Evolutionary conservation across 2,888 invertebrate species (phyloP).

Genomic region (Pammene fasciana): DNA sequence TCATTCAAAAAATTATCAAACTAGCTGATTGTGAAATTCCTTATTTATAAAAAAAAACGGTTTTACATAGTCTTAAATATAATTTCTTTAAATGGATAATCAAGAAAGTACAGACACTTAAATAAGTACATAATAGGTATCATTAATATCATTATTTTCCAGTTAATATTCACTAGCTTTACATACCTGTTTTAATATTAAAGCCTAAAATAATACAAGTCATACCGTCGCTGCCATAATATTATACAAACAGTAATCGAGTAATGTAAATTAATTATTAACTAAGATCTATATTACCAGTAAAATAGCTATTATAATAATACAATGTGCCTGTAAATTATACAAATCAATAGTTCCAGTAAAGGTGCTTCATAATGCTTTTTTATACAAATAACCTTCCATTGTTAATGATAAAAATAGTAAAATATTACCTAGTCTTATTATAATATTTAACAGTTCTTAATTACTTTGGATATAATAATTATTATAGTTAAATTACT

Average conservation of each 20-base stretch:
- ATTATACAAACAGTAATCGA: conserved; percentile 44
- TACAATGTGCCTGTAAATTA: conserved; percentile 70
- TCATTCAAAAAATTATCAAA: conserved; percentile 19
- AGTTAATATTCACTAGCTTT: conserved; percentile 18
- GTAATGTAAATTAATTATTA: conserved; percentile 41
- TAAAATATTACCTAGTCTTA: conserved; percentile 66
- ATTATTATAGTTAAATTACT: conserved; percentile 6
- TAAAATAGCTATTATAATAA: conserved; percentile 42
- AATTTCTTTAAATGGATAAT: background rate
- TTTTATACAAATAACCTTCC: conserved; percentile 59
- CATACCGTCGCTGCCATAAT: conserved; percentile 42
- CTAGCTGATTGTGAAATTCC: background rate
- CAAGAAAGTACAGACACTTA: conserved; percentile 11
- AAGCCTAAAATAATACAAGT: conserved; percentile 28
- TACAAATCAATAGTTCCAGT: conserved; percentile 57
- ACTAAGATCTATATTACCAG: conserved; percentile 44
- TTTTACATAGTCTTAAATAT: background rate
- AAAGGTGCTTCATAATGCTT: conserved; percentile 63
- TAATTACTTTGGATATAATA: conserved; percentile 44
- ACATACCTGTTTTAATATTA: conserved; percentile 27
- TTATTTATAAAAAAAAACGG: background rate
- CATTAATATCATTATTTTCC: conserved; percentile 7
- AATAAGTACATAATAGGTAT: background rate
- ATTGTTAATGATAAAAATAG: conserved; percentile 56
- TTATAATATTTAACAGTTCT: conserved; percentile 39